Percentiles rank a stretch among this genome's conserved stretches.
phyloP scores from a whole-genome alignment of 2,113 vertebrate genomes.

The Muntiacus muntjak region DNA sequence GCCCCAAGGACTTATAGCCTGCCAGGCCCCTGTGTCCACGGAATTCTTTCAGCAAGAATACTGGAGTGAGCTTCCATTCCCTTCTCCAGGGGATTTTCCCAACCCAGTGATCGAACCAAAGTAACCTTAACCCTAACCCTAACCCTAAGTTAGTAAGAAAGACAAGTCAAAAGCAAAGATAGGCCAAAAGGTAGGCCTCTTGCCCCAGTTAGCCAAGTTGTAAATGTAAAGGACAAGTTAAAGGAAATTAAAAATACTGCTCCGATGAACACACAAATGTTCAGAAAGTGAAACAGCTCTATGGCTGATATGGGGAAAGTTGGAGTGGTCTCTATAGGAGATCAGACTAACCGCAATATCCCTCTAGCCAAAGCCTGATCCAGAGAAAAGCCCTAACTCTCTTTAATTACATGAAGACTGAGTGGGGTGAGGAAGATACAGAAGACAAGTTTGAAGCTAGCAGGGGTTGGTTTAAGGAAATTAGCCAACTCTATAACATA shows the following conservation, averaged over 20 bases:
- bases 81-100: not conserved
- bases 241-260: not conserved
- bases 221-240: not conserved
- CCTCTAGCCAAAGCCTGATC: not conserved
- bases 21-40: not conserved
- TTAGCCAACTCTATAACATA: not conserved
- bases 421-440: not conserved
- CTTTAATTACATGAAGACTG: not conserved
- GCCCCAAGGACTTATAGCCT: not conserved
- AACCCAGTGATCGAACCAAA: rapidly evolving
- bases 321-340: not conserved
- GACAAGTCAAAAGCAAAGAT: not conserved
- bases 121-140: not conserved
- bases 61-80: not conserved
- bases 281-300: not conserved
- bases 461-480: not conserved
- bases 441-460: not conserved
- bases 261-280: not conserved
- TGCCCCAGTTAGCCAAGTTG: not conserved
- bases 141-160: not conserved
- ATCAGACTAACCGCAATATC: not conserved
- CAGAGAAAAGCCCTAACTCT: not conserved
- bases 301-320: not conserved
- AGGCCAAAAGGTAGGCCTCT: not conserved
- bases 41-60: not conserved